A percentile compares a stretch with the other conserved stretches of the same genome.
phyloP scores from a whole-genome alignment of 2,797 vertebrate genomes.

The Typhlichthys subterraneus region DNA sequence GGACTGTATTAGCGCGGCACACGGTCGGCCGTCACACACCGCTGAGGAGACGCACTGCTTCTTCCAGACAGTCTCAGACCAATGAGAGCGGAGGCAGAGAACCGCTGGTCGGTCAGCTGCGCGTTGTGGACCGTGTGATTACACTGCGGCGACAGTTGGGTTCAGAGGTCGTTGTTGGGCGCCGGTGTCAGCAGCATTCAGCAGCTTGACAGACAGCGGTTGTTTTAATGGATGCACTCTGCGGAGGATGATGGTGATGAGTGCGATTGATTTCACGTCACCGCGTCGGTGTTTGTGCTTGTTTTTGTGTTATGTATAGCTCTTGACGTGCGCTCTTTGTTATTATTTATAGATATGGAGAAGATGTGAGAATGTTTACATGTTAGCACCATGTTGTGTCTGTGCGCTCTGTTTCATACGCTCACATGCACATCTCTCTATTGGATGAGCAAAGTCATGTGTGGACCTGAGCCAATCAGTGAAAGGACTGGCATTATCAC shows the following conservation, averaged over 20 bases:
- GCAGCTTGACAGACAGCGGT: background rate
- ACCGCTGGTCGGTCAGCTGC: no score
- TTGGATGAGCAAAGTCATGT: no score
- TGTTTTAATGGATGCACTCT: conserved; percentile 25
- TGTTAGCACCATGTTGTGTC: no score
- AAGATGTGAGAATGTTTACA: no score
- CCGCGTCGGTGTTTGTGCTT: no score
- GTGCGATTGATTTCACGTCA: conserved; percentile 7
- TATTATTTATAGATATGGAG: no score
- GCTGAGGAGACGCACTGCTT: conserved; percentile 21
- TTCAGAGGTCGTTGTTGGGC: conserved; percentile 12
- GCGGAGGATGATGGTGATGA: conserved; percentile 21
- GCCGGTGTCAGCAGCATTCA: conserved; percentile 11
- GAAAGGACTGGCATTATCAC: no score
- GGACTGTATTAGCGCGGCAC: conserved; percentile 63
- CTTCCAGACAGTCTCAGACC: conserved; percentile 17
- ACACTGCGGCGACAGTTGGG: conserved; percentile 6
- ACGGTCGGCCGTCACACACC: conserved; percentile 32
- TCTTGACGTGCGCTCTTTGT: no score
- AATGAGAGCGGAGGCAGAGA: background rate
- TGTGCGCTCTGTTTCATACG: no score
- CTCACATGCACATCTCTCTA: no score
- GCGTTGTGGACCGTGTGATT: background rate
- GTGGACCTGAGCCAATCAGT: no score
- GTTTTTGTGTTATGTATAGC: no score